A percentile compares a stretch with the other conserved stretches of the same genome.
Evolutionary conservation across 2,888 invertebrate genomes (phyloP).

Genomic region (Epirrhoe alternata): DNA sequence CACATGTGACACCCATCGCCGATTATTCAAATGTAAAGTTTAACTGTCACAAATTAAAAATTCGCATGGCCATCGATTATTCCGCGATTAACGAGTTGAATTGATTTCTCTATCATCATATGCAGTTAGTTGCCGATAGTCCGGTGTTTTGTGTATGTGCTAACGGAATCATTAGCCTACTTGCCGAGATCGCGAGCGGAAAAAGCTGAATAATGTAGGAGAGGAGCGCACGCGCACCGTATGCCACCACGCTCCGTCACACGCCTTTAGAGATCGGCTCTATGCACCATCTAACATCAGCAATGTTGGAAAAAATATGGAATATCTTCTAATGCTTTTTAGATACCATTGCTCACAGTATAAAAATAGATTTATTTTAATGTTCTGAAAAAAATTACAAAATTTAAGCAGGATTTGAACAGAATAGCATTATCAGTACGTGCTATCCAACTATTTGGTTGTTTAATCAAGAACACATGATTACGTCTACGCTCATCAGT

Average conservation of each 20-base stretch:
- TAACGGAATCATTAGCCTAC: slow-evolving; percentile 83
- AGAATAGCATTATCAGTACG: no score
- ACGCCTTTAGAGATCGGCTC: slow-evolving; percentile 32
- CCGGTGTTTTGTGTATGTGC: slow-evolving; percentile 77
- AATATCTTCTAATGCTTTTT: slow-evolving; percentile 24
- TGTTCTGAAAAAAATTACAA: neutral
- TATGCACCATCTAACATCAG: slow-evolving; percentile 54
- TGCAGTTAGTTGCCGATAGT: slow-evolving; percentile 74
- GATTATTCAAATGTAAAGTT: neutral
- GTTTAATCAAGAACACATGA: neutral
- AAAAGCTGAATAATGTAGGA: slow-evolving; percentile 77
- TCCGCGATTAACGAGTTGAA: slow-evolving; percentile 39
- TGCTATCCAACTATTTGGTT: no score
- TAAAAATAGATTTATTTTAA: neutral
- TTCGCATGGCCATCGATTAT: slow-evolving; percentile 6
- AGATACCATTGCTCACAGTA: slow-evolving; percentile 6
- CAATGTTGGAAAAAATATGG: slow-evolving; percentile 43
- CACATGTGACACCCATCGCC: no score
- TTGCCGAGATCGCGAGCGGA: slow-evolving; percentile 72
- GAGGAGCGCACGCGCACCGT: slow-evolving; percentile 50
- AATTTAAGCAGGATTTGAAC: no score
- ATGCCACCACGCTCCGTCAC: slow-evolving; percentile 48
- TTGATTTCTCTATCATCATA: slow-evolving; percentile 58
- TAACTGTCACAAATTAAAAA: neutral
- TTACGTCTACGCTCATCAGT: neutral